Evolutionary conservation across 37 sponge, comb jelly and placozoan genomes (phyloP).

Genomic region (Theonella swinhoei): DNA sequence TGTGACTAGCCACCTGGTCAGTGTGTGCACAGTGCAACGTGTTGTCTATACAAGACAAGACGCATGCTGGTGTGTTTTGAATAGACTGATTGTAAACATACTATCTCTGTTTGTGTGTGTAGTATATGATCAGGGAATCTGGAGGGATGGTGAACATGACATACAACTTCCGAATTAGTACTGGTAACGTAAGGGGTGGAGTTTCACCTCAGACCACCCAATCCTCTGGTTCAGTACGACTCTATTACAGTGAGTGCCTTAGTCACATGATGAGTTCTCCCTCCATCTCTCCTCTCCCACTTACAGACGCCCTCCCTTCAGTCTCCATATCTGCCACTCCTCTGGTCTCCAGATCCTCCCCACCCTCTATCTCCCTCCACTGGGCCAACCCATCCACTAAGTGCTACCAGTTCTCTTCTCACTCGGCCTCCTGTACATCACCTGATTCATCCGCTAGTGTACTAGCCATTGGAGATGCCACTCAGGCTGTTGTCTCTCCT

Average conservation of each 20-base stretch:
- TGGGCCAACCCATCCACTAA: slow-evolving; percentile 1
- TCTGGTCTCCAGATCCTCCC: neutral
- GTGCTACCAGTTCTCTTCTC: neutral
- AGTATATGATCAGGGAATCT: neutral
- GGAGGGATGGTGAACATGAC: neutral
- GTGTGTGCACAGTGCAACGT: too few species aligned
- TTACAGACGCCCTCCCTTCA: neutral
- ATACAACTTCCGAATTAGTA: neutral
- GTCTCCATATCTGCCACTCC: neutral
- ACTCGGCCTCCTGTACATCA: neutral
- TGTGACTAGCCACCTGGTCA: too few species aligned
- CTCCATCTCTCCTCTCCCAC: neutral
- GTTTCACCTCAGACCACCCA: neutral
- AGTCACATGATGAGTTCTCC: too few species aligned
- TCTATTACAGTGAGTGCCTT: too few species aligned
- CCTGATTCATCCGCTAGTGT: neutral
- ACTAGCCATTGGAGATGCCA: neutral
- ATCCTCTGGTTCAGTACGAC: too few species aligned
- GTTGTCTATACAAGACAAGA: too few species aligned
- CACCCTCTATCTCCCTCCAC: neutral
- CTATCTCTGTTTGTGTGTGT: neutral
- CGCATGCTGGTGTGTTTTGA: too few species aligned
- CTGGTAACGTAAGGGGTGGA: neutral
- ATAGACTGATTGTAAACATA: too few species aligned
- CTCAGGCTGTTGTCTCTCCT: neutral